phyloP scores from a whole-genome alignment of 2,797 vertebrate genomes.

The Pangasius sanitwongsei region DNA sequence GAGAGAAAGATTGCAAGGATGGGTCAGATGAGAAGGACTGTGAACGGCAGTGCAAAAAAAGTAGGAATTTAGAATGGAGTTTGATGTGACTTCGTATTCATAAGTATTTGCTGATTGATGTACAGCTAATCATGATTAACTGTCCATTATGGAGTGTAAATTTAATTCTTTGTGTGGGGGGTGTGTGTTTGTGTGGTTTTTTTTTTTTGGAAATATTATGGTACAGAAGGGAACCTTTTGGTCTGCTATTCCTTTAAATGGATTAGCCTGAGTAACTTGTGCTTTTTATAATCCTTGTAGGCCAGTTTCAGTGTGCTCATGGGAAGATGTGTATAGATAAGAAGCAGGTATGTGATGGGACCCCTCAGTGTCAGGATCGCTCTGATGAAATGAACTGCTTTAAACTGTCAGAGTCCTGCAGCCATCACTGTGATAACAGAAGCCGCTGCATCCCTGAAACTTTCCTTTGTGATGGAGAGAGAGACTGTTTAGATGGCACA shows the following conservation, averaged over 20 bases:
- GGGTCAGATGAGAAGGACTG: slow-evolving; percentile 86
- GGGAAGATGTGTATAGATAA: slow-evolving; percentile 73
- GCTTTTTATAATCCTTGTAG: slow-evolving; percentile 63
- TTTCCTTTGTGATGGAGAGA: slow-evolving; percentile 86
- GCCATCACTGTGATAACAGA: slow-evolving; percentile 78
- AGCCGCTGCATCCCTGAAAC: slow-evolving; percentile 80
- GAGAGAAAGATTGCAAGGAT: slow-evolving; percentile 83
- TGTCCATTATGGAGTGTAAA: neutral
- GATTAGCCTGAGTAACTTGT: fast-evolving
- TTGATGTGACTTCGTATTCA: neutral
- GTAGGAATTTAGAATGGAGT: slow-evolving; percentile 60
- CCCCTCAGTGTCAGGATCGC: slow-evolving; percentile 79
- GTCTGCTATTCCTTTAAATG: neutral
- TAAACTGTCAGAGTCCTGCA: slow-evolving; percentile 69
- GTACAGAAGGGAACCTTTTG: neutral
- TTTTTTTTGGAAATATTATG: too few species aligned
- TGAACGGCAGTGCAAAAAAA: slow-evolving; percentile 72
- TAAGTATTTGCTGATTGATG: too few species aligned
- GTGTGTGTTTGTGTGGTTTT: too few species aligned
- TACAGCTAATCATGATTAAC: neutral
- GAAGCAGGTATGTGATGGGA: slow-evolving; percentile 79
- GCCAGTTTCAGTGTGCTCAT: slow-evolving; percentile 79
- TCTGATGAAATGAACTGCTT: slow-evolving; percentile 85
- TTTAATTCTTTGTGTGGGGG: too few species aligned
- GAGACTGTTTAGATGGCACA: slow-evolving; percentile 81